These are phyloP conservation scores for Eriosoma lanigerum DNA, from an alignment of 1,140 invertebrate genomes.

Conservation along the genomic window DNA sequence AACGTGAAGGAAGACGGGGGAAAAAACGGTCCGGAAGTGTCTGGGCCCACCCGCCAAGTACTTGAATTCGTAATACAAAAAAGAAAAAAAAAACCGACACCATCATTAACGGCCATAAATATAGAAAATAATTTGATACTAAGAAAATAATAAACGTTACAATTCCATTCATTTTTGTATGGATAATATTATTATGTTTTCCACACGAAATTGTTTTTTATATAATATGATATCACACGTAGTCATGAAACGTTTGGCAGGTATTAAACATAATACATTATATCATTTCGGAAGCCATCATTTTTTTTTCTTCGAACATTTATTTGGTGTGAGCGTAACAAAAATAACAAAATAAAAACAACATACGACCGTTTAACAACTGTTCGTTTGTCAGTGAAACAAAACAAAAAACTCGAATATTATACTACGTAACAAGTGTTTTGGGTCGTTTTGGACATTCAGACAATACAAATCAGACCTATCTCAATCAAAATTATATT, in stretches of 20 bases:
- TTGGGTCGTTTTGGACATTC: not conserved
- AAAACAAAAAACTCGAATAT: no score
- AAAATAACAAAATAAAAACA: not conserved
- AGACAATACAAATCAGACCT: no score
- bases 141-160: not conserved
- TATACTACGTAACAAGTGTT: no score
- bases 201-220: not conserved
- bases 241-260: not conserved
- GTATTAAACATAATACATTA: no score
- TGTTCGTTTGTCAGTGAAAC: no score
- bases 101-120: conserved; percentile 44
- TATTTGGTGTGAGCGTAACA: not conserved
- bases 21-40: conserved; percentile 22
- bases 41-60: conserved; percentile 21
- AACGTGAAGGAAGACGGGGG: not conserved
- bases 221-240: not conserved
- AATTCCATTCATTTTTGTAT: not conserved
- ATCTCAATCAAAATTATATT: no score
- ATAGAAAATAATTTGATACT: conserved; percentile 21
- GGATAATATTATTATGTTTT: not conserved
- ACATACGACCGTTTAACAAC: no score
- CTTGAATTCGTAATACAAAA: conserved; percentile 7
- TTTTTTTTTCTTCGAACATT: not conserved
- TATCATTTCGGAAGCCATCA: conserved; percentile 25
- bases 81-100: not conserved